Evolutionary conservation across 2,888 invertebrate genomes (phyloP), one percentile per base, ranked within the genome.

Genomic region (Schrankia costaestrigalis): DNA sequence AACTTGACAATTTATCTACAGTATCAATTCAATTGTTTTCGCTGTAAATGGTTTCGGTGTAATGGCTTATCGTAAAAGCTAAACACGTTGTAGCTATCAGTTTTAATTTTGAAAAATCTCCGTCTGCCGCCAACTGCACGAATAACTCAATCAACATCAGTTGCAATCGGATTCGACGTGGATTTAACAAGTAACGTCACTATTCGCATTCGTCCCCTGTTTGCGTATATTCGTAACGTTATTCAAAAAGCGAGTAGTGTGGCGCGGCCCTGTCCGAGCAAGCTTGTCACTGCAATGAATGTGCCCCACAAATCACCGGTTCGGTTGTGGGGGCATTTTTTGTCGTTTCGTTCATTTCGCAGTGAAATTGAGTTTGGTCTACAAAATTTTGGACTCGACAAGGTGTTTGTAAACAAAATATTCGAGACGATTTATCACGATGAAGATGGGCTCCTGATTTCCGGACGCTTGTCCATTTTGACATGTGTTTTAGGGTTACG

Each of bases 271-370:
- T 64, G 62, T 56, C 63, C 65, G 71, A 69, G 75, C 80, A 73
- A 74, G 77, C 74, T 73, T 83, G 86, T 83, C 86, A 79, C 78
- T 82, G 78, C 82, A 81, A 85, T 73, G 79, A 74, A 86, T 85
- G 82, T 71, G 68, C 56, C 56, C 79, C 81, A 85, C 86, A 86
- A 86, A 86, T 86, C 86, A 86, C 83, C 68, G 65, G 73, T 65
- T 71, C 71, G 75, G 69, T 69, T 71, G 72, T 63, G 61, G 60
- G 61, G 59, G 52, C 62, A 70, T 81, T 83, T 84, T 85, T 83
- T 84, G 73, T 74, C 69, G 69, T 73, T 70, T 66, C 75, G 71
- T 82, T 76, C 77, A 78, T 82, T 84, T 77, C 73, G 71, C 69
- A 64, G 60, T 71, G 74, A 74, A 83, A 84, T 84, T 81, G 83